phyloP scores from a whole-genome alignment of 37 sponge, comb jelly and placozoan species.

The Sycon ciliatum region DNA sequence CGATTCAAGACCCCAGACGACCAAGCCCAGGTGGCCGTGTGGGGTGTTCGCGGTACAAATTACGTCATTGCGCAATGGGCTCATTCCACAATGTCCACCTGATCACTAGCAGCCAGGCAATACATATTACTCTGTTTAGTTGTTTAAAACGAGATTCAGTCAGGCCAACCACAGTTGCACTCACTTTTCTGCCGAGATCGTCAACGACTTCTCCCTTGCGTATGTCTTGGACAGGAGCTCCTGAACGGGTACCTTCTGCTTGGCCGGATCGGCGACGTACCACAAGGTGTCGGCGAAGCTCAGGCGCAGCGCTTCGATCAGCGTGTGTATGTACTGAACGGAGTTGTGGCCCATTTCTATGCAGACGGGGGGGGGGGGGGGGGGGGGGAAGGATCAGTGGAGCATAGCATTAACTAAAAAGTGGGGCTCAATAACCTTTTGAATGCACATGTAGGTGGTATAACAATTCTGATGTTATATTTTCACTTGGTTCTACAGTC shows the following conservation, averaged over 20 bases:
- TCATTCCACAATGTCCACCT: no score
- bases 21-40: no score
- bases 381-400: no score
- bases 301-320: conserved; percentile 64
- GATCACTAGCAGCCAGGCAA: no score
- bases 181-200: conserved; percentile 42
- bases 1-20: no score
- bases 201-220: conserved; percentile 39
- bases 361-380: background rate
- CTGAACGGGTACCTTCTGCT: conserved; percentile 36
- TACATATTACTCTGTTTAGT: no score
- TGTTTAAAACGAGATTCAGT: background rate
- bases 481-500: no score
- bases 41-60: no score
- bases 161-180: background rate
- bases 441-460: no score
- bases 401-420: background rate
- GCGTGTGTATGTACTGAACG: conserved; percentile 48
- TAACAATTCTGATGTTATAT: no score
- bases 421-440: no score
- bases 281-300: conserved; percentile 71
- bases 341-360: conserved; percentile 58
- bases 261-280: conserved; percentile 61
- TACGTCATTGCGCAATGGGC: no score
- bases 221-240: conserved; percentile 54